A percentile compares a stretch with the other conserved stretches of the same genome.
Conservation (phyloP, 2,797 vertebrate species). For the Sebastiscus tertius region DNA sequence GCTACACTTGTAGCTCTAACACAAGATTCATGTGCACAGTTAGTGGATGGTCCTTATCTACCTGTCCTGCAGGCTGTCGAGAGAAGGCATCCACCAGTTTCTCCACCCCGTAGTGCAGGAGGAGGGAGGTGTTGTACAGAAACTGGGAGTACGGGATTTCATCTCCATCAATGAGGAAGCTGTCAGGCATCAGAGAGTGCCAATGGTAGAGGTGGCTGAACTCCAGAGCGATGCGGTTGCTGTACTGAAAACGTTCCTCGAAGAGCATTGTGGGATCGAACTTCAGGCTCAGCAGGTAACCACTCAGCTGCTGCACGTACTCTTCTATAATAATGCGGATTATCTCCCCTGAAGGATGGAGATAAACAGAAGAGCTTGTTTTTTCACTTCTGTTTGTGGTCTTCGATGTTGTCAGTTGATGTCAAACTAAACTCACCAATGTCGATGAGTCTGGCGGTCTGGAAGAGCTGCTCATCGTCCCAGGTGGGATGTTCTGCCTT, state of each 20-base stretch:
- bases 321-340: constrained; percentile 94
- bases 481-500: constrained; percentile 91
- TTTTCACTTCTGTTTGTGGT: not conserved
- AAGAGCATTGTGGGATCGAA: constrained; percentile 93
- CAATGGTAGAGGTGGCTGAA: constrained; percentile 98
- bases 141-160: constrained; percentile 88
- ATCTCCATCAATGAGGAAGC: constrained; percentile 84
- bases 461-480: constrained; percentile 95
- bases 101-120: constrained; percentile 89
- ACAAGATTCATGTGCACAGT: not conserved
- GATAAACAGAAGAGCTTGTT: not conserved
- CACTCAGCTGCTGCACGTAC: constrained; percentile 96
- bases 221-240: constrained; percentile 92
- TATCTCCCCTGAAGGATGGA: constrained; percentile 85
- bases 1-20: not conserved
- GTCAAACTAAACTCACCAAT: constrained; percentile 84
- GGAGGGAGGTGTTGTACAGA: constrained; percentile 90
- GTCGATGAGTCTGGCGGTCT: constrained; percentile 92
- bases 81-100: constrained; percentile 91
- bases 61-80: constrained; percentile 90
- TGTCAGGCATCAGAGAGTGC: constrained; percentile 95
- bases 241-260: constrained; percentile 89
- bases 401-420: not conserved
- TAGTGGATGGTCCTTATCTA: constrained; percentile 50
- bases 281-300: constrained; percentile 89